phyloP scores from a whole-genome alignment of 2,888 invertebrate genomes.

The Pilophorus perplexus region DNA sequence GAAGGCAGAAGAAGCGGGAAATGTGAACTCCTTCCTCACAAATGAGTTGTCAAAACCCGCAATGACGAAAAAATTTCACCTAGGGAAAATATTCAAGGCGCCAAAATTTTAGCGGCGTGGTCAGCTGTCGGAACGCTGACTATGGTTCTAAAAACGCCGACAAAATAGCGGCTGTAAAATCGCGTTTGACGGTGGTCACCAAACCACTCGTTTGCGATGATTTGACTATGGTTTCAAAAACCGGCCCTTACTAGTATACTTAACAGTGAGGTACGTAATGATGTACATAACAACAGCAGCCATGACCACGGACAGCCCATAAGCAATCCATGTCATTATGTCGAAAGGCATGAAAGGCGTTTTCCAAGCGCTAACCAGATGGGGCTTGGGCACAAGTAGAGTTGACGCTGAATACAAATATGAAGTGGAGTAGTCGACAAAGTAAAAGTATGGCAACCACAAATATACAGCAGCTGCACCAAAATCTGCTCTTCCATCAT shows the following conservation, averaged over 20 bases:
- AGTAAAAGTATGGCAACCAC: conserved; percentile 41
- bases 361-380: conserved; percentile 29
- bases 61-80: no score
- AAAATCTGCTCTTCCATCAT: conserved; percentile 41
- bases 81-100: no score
- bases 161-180: no score
- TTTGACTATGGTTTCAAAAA: no score
- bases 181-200: conserved; percentile 9
- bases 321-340: conserved; percentile 18
- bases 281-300: conserved; percentile 30
- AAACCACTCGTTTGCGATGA: no score
- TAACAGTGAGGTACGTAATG: conserved; percentile 26
- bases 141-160: no score
- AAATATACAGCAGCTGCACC: conserved; percentile 39
- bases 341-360: conserved; percentile 39
- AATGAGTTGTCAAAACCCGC: no score
- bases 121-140: no score
- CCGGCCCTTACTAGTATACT: conserved; percentile 39
- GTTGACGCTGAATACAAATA: conserved; percentile 33
- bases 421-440: conserved; percentile 38
- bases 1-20: no score
- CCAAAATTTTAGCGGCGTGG: no score
- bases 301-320: conserved; percentile 8
- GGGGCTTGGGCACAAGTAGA: conserved; percentile 35
- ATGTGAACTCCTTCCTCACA: no score